These are phyloP conservation scores for Daubentonia madagascariensis DNA, from an alignment of 2,113 vertebrate genomes.

Conservation along the genomic window DNA sequence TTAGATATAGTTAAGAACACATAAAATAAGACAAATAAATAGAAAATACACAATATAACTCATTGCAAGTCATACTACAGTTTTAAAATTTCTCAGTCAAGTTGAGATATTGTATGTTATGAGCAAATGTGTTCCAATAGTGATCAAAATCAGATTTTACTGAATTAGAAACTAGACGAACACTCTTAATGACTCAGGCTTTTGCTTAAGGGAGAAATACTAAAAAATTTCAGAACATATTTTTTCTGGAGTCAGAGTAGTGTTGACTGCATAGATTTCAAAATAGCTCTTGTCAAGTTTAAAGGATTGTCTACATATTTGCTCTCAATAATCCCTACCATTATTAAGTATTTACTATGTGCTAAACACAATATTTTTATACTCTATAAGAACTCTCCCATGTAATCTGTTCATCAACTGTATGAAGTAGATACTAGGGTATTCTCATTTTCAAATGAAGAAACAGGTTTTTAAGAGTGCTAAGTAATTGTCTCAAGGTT, in stretches of 20 bases:
- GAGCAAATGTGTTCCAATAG: neutral
- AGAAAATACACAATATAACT: neutral
- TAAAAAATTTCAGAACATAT: neutral
- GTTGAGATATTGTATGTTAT: neutral
- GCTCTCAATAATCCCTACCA: neutral
- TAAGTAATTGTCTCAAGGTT: neutral
- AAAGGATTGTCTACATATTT: neutral
- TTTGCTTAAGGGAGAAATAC: neutral
- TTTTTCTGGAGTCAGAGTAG: neutral
- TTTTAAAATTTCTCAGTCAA: neutral
- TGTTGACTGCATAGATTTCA: neutral
- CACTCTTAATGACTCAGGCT: neutral
- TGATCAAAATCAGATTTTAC: neutral
- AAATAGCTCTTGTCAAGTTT: neutral
- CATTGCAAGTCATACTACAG: neutral
- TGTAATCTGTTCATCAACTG: neutral
- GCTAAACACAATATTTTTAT: neutral
- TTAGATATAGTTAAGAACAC: neutral
- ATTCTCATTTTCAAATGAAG: neutral
- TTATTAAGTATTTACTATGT: neutral
- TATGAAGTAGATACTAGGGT: neutral
- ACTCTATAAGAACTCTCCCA: neutral
- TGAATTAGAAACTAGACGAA: neutral
- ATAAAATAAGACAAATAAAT: neutral
- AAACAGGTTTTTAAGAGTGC: neutral